Percentiles rank a stretch among this genome's conserved stretches.
Conservation (phyloP, 1,140 invertebrate genomes). For the Diachasmimorpha longicaudata region DNA sequence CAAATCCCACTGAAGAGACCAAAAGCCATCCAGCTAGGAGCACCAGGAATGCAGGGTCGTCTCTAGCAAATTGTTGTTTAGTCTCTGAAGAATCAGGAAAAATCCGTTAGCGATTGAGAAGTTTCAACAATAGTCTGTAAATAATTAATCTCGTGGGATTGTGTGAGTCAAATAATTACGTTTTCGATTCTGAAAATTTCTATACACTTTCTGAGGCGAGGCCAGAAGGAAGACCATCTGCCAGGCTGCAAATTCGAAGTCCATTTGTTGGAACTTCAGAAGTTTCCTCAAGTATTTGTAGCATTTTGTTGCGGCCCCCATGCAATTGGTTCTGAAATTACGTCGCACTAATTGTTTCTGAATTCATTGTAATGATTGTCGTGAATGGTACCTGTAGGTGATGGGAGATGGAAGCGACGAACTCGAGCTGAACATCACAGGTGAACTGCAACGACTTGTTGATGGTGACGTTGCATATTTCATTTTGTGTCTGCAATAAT, state of each 20-base stretch:
- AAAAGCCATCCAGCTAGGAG: slow-evolving; percentile 86
- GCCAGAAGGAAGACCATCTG: slow-evolving; percentile 98
- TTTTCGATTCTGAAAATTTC: slow-evolving; percentile 98
- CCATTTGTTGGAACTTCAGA: slow-evolving; percentile 97
- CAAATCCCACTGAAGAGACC: slow-evolving; percentile 90
- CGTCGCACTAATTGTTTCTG: not conserved
- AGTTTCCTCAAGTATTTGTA: slow-evolving; percentile 92
- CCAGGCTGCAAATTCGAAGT: slow-evolving; percentile 99
- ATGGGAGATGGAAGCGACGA: slow-evolving; percentile 59
- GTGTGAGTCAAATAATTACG: slow-evolving; percentile 69
- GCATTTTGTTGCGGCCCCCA: slow-evolving; percentile 87
- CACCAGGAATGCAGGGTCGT: slow-evolving; percentile 98
- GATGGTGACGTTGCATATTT: slow-evolving; percentile 72
- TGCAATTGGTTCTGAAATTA: slow-evolving; percentile 70
- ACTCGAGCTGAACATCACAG: slow-evolving; percentile 46
- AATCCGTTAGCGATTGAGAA: not conserved
- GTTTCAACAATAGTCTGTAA: not conserved
- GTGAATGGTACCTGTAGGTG: slow-evolving; percentile 56
- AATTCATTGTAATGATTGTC: not conserved
- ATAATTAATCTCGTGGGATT: not conserved
- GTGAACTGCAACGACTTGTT: slow-evolving; percentile 57
- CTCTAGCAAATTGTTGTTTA: slow-evolving; percentile 98
- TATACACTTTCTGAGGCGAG: slow-evolving; percentile 96
- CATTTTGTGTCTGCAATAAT: slow-evolving; percentile 56
- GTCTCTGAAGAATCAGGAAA: slow-evolving; percentile 76